phyloP scores from a whole-genome alignment of 2,888 invertebrate genomes.

The Drosophila anomelani region DNA sequence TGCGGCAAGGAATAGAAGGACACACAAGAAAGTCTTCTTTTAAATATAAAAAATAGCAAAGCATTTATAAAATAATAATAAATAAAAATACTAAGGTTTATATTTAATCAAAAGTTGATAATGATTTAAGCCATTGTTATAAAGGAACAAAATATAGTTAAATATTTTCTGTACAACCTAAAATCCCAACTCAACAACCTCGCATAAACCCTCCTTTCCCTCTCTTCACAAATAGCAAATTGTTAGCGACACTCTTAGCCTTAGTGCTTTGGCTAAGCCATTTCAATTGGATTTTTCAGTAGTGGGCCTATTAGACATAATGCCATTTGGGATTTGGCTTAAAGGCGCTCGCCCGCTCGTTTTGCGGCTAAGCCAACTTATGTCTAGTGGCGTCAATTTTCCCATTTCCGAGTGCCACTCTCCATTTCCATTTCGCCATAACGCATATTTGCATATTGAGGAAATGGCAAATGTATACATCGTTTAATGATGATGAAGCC shows the following conservation, averaged over 20 bases:
- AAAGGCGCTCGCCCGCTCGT: conserved; percentile 10
- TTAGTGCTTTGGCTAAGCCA: conserved; percentile 36
- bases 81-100: background rate
- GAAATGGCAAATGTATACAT: conserved; percentile 10
- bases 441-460: conserved; percentile 25
- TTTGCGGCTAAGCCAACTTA: conserved; percentile 33
- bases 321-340: conserved; percentile 28
- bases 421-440: conserved; percentile 15
- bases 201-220: conserved; percentile 4
- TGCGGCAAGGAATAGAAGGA: background rate
- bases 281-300: conserved; percentile 44
- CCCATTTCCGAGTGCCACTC: conserved; percentile 15
- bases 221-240: background rate
- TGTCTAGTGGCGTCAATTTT: conserved; percentile 17
- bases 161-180: background rate
- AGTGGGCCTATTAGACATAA: conserved; percentile 43
- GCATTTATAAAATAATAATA: background rate
- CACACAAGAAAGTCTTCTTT: background rate
- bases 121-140: background rate
- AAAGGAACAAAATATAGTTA: background rate
- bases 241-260: conserved; percentile 18
- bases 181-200: background rate
- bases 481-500: conserved; percentile 32
- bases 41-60: background rate
- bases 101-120: background rate